Percentiles rank a stretch among this genome's conserved stretches.
Evolutionary conservation across 2,113 vertebrate species (phyloP).

Genomic region (Corydoras maculifer): DNA sequence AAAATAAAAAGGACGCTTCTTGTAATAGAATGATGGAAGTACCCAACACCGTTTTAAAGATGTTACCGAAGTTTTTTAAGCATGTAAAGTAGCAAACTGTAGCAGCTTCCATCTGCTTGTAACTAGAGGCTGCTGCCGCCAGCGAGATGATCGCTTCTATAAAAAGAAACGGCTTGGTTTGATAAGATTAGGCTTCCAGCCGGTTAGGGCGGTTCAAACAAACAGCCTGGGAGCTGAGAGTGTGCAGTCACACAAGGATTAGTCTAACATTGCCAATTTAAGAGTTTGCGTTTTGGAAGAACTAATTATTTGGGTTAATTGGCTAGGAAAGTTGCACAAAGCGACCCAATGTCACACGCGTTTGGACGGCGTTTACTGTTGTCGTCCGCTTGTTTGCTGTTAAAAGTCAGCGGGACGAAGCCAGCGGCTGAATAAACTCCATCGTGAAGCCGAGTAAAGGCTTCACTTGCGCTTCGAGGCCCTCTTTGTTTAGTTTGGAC

Average conservation of each 20-base stretch:
- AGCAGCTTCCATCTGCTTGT: constrained; percentile 4
- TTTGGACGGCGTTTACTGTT: too few relatives aligned
- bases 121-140: not conserved
- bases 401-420: too few relatives aligned
- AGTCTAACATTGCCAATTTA: not conserved
- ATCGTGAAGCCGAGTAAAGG: too few relatives aligned
- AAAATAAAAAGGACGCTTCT: not conserved
- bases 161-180: constrained; percentile 41
- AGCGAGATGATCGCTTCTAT: constrained; percentile 32
- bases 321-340: too few relatives aligned
- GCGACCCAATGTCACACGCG: too few relatives aligned
- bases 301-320: too few relatives aligned
- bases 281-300: too few relatives aligned
- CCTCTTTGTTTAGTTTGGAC: too few relatives aligned
- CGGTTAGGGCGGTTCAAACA: constrained; percentile 27
- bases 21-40: not conserved
- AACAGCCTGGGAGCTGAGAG: constrained; percentile 9
- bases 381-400: too few relatives aligned
- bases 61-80: not conserved
- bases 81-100: not conserved
- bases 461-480: too few relatives aligned
- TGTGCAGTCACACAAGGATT: constrained; percentile 16
- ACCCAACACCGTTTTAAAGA: not conserved
- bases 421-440: too few relatives aligned
- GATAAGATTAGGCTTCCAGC: constrained; percentile 40